phyloP scores from a whole-genome alignment of 2,113 vertebrate genomes.

The Dicentrarchus labrax region DNA sequence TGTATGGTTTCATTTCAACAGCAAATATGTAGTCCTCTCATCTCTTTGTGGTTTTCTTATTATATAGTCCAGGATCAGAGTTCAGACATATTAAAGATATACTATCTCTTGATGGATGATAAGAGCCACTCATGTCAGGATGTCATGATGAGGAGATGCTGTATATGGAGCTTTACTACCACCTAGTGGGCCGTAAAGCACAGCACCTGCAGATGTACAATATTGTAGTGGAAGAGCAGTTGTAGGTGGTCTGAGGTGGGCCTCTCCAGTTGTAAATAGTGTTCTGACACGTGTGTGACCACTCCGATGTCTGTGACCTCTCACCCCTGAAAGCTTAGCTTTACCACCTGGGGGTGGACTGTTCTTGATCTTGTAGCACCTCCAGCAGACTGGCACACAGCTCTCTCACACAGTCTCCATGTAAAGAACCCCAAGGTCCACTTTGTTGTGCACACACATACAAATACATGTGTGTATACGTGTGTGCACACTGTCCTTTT shows the following conservation, averaged over 20 bases:
- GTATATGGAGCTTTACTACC: conserved; percentile 50
- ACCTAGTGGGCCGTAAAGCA: conserved; percentile 69
- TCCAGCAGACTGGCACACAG: conserved; percentile 56
- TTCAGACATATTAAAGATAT: conserved; percentile 28
- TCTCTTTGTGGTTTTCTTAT: conserved; percentile 11
- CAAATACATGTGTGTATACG: conserved; percentile 9
- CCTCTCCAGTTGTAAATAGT: conserved; percentile 80
- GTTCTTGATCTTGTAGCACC: conserved; percentile 76
- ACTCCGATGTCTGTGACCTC: conserved; percentile 70
- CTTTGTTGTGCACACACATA: conserved; percentile 21
- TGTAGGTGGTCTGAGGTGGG: conserved; percentile 77
- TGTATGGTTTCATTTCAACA: conserved; percentile 10
- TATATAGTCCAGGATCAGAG: conserved; percentile 15
- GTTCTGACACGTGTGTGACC: conserved; percentile 79
- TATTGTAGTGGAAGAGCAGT: conserved; percentile 16
- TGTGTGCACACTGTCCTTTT: conserved; percentile 17
- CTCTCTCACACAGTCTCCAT: conserved; percentile 38
- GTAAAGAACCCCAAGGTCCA: conserved; percentile 60
- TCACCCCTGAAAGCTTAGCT: conserved; percentile 72
- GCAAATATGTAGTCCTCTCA: background rate
- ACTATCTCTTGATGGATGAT: conserved; percentile 18
- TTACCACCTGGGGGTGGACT: conserved; percentile 74
- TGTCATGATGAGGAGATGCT: conserved; percentile 2
- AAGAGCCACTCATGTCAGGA: conserved; percentile 1
- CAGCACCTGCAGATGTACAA: conserved; percentile 26